Conservation (phyloP, 2,888 invertebrate species). For the Harmothoe impar region DNA sequence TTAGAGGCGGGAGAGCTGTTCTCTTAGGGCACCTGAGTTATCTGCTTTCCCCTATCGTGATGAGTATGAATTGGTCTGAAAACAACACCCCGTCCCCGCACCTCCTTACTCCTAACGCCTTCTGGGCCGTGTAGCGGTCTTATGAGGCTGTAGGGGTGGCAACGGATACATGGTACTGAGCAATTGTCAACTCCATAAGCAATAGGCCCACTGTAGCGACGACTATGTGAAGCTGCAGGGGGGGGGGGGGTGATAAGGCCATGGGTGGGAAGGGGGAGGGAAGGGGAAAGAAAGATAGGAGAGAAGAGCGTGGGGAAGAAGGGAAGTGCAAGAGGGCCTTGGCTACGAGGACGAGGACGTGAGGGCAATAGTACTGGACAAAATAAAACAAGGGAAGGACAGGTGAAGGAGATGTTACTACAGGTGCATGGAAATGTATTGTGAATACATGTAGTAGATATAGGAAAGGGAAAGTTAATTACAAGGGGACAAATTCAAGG, state of each 20-base stretch:
- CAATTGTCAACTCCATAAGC: slow-evolving; percentile 42
- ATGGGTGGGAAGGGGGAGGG: neutral
- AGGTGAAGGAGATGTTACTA: neutral
- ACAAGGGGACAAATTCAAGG: neutral
- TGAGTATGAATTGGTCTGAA: slow-evolving; percentile 60
- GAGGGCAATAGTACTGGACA: too few species aligned
- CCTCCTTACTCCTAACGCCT: neutral
- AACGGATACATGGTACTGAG: neutral
- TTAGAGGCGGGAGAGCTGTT: slow-evolving; percentile 54
- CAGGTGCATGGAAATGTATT: neutral
- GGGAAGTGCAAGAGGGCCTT: too few species aligned
- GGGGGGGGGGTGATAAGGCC: neutral
- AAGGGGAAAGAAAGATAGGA: neutral
- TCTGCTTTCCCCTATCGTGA: slow-evolving; percentile 35
- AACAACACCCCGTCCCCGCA: slow-evolving; percentile 20
- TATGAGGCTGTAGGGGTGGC: neutral
- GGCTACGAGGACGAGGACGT: too few species aligned
- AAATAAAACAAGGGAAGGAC: neutral
- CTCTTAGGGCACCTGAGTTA: slow-evolving; percentile 35
- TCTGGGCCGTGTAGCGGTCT: neutral
- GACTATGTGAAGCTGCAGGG: neutral
- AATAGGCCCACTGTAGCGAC: neutral
- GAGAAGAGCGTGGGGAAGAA: neutral
- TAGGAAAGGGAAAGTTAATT: neutral
- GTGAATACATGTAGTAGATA: neutral